A percentile compares a stretch with the other conserved stretches of the same genome.
phyloP scores from a whole-genome alignment of 2,888 invertebrate genomes.

The Hedya salicella region DNA sequence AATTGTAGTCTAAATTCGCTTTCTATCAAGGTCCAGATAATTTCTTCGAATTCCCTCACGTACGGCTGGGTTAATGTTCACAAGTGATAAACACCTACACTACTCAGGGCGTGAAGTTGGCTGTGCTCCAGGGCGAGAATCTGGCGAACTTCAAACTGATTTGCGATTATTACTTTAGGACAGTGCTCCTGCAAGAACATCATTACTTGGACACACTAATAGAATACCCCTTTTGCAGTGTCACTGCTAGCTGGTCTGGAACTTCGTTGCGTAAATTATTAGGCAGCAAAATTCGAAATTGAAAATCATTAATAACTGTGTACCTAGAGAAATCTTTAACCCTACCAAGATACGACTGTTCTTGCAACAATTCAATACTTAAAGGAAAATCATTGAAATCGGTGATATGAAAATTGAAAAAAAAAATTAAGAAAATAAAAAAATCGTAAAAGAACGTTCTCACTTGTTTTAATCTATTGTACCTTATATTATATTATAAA shows the following conservation, averaged over 20 bases:
- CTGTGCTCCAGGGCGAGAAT: slow-evolving; percentile 47
- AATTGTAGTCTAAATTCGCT: neutral
- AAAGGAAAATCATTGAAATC: too few species aligned
- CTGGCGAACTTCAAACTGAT: slow-evolving; percentile 54
- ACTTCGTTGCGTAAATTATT: too few species aligned
- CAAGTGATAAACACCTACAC: slow-evolving; percentile 27
- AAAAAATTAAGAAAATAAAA: too few species aligned
- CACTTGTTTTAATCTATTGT: too few species aligned
- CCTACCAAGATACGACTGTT: too few species aligned
- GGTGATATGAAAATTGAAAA: too few species aligned
- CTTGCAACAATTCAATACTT: too few species aligned
- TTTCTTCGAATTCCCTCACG: slow-evolving; percentile 27
- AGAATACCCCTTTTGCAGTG: slow-evolving; percentile 3
- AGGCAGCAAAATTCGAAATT: neutral
- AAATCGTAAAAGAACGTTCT: too few species aligned
- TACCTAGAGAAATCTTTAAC: too few species aligned
- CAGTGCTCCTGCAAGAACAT: slow-evolving; percentile 10
- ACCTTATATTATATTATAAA: too few species aligned
- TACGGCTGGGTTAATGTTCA: slow-evolving; percentile 31
- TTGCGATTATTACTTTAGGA: slow-evolving; percentile 46
- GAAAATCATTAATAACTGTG: too few species aligned
- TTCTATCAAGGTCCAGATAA: slow-evolving; percentile 10
- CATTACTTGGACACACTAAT: slow-evolving; percentile 4
- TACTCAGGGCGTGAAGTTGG: slow-evolving; percentile 44
- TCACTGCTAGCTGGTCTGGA: slow-evolving; percentile 4